Evolutionary conservation across 1,140 invertebrate species (phyloP).

Genomic region (Drosophila ohnishii): DNA sequence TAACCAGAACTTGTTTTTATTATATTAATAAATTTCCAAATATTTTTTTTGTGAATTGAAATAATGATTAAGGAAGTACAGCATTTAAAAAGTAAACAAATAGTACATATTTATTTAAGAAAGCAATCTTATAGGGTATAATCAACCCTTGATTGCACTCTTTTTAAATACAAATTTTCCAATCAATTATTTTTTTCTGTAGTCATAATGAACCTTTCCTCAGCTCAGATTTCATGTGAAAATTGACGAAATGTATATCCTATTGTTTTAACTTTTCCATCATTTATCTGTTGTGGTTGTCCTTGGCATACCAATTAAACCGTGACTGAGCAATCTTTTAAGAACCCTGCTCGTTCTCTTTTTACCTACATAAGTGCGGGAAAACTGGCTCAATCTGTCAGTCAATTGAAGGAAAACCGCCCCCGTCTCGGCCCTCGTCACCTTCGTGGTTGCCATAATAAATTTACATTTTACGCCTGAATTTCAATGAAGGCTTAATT

Average conservation of each 20-base stretch:
- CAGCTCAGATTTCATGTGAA: not conserved
- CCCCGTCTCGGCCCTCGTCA: not conserved
- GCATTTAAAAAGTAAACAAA: no score
- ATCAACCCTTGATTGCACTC: no score
- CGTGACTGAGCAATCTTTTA: conserved; percentile 11
- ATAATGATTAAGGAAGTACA: no score
- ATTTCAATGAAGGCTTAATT: conserved; percentile 66
- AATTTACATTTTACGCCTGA: conserved; percentile 56
- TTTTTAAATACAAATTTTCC: not conserved
- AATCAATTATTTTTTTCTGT: not conserved
- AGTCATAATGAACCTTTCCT: not conserved
- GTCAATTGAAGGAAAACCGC: conserved; percentile 9
- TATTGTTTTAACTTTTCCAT: not conserved
- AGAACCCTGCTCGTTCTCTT: not conserved
- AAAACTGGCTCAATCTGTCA: conserved; percentile 22
- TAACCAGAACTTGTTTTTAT: no score
- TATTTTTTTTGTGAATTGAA: no score
- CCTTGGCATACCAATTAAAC: conserved; percentile 11
- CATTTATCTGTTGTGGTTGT: not conserved
- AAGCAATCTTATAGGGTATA: no score
- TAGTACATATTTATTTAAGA: no score
- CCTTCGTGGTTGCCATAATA: conserved; percentile 37
- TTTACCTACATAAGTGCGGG: conserved; percentile 4
- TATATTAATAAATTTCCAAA: no score
- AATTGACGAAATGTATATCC: not conserved